phyloP scores from a whole-genome alignment of 2,888 invertebrate species.

The Meliscaeva auricollis region DNA sequence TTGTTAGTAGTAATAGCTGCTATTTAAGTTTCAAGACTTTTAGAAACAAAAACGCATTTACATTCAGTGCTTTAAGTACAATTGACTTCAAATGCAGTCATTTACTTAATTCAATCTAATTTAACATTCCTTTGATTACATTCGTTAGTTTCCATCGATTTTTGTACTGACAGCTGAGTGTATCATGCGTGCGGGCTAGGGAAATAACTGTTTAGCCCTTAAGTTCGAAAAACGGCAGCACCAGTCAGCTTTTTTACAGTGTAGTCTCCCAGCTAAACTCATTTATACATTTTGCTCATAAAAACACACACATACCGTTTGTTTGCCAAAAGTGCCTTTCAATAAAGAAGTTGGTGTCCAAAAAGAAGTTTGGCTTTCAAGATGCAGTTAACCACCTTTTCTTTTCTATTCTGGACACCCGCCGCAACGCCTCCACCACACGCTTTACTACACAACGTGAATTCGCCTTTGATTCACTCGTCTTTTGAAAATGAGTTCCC shows the following conservation, averaged over 20 bases:
- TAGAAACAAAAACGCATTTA: too few species aligned
- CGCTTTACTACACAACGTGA: slow-evolving; percentile 6
- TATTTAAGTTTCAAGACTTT: too few species aligned
- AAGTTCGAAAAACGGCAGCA: too few species aligned
- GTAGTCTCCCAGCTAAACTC: slow-evolving; percentile 12
- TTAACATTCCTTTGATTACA: too few species aligned
- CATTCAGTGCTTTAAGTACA: too few species aligned
- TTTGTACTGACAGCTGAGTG: too few species aligned
- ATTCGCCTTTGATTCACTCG: not conserved
- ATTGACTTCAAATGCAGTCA: too few species aligned
- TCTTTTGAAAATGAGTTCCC: slow-evolving; percentile 50
- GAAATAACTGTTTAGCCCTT: too few species aligned
- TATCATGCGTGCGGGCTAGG: too few species aligned
- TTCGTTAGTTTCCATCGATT: too few species aligned
- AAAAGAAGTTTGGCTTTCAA: slow-evolving; percentile 20
- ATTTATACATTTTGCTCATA: not conserved
- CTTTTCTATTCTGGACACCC: not conserved
- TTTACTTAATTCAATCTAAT: too few species aligned
- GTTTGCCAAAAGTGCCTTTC: slow-evolving; percentile 14
- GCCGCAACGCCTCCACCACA: not conserved
- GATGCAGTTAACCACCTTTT: slow-evolving; percentile 23
- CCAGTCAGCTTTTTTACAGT: slow-evolving; percentile 26
- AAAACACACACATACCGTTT: not conserved
- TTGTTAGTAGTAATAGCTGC: too few species aligned
- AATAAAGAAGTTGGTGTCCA: slow-evolving; percentile 20